phyloP scores from a whole-genome alignment of 2,888 invertebrate species.

The Ichneumoninae sp. region DNA sequence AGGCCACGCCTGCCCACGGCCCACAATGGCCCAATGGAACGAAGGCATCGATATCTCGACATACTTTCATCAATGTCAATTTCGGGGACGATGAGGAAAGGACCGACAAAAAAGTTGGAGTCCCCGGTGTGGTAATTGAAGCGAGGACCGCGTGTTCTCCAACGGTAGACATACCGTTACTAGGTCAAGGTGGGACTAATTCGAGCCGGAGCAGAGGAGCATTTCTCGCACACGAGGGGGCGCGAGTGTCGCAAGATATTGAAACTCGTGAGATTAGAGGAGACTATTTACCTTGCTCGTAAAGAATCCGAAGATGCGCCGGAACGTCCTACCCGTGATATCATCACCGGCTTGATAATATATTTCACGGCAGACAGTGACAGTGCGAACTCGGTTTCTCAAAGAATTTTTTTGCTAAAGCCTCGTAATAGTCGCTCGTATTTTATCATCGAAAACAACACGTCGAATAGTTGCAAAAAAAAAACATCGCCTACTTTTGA shows the following conservation, averaged over 20 bases:
- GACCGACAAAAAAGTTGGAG: conserved; percentile 3
- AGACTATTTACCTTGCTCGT: neutral
- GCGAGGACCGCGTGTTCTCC: conserved; percentile 28
- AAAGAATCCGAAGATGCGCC: neutral
- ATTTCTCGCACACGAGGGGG: neutral
- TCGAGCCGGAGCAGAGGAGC: neutral
- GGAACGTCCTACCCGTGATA: neutral
- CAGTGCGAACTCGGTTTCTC: neutral
- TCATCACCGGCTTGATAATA: neutral
- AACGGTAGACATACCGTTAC: conserved; percentile 28
- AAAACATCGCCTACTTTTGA: too few species aligned
- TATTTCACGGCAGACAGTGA: neutral
- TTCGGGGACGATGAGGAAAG: neutral
- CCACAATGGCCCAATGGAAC: too few species aligned
- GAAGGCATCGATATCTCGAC: too few species aligned
- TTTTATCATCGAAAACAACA: neutral
- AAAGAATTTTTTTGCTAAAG: neutral
- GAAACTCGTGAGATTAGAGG: neutral
- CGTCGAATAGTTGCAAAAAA: too few species aligned
- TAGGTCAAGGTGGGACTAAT: conserved; percentile 52
- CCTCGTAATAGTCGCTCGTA: too few species aligned
- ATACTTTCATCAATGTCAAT: conserved; percentile 17
- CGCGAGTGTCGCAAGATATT: conserved; percentile 14
- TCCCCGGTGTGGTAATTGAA: conserved; percentile 38
- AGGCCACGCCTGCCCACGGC: too few species aligned